Evolutionary conservation across 2,797 vertebrate species (phyloP).

Genomic region (Parauchenoglanis punctatus): DNA sequence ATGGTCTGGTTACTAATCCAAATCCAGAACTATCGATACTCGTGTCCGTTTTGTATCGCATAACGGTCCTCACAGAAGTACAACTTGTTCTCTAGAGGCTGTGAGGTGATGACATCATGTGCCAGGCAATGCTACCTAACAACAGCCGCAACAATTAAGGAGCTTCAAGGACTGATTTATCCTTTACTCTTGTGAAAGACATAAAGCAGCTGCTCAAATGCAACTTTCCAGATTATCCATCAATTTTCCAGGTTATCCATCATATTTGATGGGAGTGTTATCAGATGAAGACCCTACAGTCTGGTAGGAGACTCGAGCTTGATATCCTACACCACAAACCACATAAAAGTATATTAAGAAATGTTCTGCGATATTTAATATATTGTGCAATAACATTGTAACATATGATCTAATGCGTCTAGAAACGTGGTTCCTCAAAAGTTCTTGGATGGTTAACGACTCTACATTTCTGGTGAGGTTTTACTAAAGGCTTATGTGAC

Average conservation of each 20-base stretch:
- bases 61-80: neutral
- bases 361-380: neutral
- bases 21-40: slow-evolving; percentile 11
- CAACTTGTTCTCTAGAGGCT: slow-evolving; percentile 3
- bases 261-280: neutral
- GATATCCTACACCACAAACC: neutral
- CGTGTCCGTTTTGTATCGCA: neutral
- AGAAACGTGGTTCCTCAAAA: neutral
- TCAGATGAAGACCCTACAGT: neutral
- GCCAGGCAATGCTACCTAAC: slow-evolving; percentile 17
- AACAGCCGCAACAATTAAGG: slow-evolving; percentile 22
- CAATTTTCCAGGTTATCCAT: neutral
- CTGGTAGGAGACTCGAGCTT: neutral
- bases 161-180: neutral
- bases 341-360: neutral
- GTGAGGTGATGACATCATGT: slow-evolving; percentile 22
- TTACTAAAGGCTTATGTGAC: neutral
- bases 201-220: slow-evolving; percentile 20
- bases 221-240: slow-evolving; percentile 2
- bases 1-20: slow-evolving; percentile 21
- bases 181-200: neutral
- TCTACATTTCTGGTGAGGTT: neutral
- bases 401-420: neutral
- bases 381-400: neutral
- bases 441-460: neutral